These are phyloP conservation scores for Leptinotarsa lineolata DNA, from an alignment of 1,140 invertebrate species.

Conservation along the genomic window DNA sequence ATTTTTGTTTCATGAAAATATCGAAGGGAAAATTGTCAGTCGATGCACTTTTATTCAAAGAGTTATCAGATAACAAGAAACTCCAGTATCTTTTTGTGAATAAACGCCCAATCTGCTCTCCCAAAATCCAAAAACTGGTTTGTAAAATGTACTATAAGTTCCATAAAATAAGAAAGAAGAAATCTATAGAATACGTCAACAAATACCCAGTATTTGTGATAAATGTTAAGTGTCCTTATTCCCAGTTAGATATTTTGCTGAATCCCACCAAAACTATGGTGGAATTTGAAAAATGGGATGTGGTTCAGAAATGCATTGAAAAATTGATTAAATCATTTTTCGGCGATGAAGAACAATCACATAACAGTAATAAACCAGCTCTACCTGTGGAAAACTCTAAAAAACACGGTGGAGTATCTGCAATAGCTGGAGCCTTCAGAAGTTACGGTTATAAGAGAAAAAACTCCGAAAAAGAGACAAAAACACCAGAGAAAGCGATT, in stretches of 20 bases:
- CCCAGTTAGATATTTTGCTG: conserved; percentile 63
- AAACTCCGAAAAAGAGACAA: conserved; percentile 6
- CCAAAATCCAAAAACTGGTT: conserved; percentile 61
- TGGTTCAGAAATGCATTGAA: conserved; percentile 60
- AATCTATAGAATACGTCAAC: conserved; percentile 41
- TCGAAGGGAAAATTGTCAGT: conserved; percentile 60
- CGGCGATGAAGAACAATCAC: conserved; percentile 6
- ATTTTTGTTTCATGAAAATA: conserved; percentile 59
- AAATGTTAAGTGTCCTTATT: conserved; percentile 64
- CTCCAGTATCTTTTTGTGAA: conserved; percentile 69
- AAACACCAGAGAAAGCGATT: neutral
- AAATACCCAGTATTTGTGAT: conserved; percentile 63
- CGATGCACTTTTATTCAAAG: conserved; percentile 61
- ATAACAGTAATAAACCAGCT: neutral
- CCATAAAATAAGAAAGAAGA: conserved; percentile 28
- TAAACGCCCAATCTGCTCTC: conserved; percentile 61
- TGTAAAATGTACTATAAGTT: conserved; percentile 53
- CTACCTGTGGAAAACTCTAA: conserved; percentile 17
- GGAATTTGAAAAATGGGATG: conserved; percentile 66
- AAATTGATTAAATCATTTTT: conserved; percentile 54
- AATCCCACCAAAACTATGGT: conserved; percentile 61
- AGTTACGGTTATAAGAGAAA: conserved; percentile 40
- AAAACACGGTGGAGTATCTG: conserved; percentile 44
- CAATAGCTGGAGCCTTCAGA: conserved; percentile 46
- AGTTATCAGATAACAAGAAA: conserved; percentile 55